phyloP scores from a whole-genome alignment of 2,888 invertebrate species.

The Chloromyia formosa region DNA sequence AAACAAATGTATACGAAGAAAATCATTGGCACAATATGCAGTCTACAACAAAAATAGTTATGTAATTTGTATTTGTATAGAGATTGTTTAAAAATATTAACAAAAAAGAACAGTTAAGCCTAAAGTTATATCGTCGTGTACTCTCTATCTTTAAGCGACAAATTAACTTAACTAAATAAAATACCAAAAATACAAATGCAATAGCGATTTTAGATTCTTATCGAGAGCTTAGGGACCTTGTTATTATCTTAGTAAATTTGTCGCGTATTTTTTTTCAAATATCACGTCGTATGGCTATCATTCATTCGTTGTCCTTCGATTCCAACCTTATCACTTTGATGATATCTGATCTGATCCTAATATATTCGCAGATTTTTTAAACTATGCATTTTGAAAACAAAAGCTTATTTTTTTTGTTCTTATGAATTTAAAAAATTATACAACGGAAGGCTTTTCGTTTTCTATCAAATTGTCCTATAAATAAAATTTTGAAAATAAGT shows the following conservation, averaged over 20 bases:
- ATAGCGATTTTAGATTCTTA: background rate
- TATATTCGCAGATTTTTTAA: background rate
- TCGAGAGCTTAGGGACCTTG: background rate
- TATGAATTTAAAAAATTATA: background rate
- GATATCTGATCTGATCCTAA: background rate
- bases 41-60: conserved; percentile 1
- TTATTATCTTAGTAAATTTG: background rate
- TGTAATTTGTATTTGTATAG: background rate
- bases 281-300: background rate
- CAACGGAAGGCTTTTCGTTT: conserved; percentile 40
- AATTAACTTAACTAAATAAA: background rate
- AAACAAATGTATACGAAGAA: background rate
- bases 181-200: background rate
- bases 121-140: background rate
- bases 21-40: conserved; percentile 33
- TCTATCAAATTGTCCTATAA: conserved; percentile 42
- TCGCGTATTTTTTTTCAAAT: background rate
- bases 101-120: too few relatives aligned
- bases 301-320: background rate
- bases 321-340: background rate
- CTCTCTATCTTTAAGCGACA: background rate
- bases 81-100: background rate
- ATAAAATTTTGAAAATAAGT: conserved; percentile 32
- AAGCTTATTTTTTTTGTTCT: background rate
- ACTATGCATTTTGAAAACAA: background rate